Evolutionary conservation across 2,888 invertebrate species (phyloP), one percentile per base, ranked within the genome.

Genomic region (Spilosoma lubricipeda): DNA sequence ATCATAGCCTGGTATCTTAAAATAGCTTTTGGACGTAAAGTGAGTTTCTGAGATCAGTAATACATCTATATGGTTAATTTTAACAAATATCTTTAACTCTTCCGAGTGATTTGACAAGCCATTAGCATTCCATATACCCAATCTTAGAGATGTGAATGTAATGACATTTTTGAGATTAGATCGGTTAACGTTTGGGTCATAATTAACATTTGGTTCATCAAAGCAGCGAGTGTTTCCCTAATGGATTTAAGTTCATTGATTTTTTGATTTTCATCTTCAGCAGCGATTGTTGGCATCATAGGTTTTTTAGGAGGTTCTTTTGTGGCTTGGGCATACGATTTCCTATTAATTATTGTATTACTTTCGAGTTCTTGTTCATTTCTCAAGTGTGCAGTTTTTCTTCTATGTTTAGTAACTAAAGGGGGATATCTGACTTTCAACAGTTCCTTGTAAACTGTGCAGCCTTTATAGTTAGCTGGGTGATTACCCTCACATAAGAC

Each of bases 11-110:
- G 42, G 66, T 59, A 75, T 36, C 23, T 27, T 59, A 20, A 72
- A 67, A 63, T 63, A 59, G 66, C 72, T 63, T 65, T 71, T 45
- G 65, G 65, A 23, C 27, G 72, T 69, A 20, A 72, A 75, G 65
- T 72, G 75, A 1, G 71, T 69, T 69, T 75, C 66, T 59, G 72
- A 72, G 20, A 75, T 74, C 67, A 73, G 64, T 48, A 67, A 39
- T 27, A 64, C 52, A 67, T 74, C 71, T 71, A 71, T 64, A 30
- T 73, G 30, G 70, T 91, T 52, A 2, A 69, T 68, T 75, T 71
- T 71, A 15, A 71, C 4, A 52, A 71, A 71, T 65, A 64, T 64
- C 2, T 48, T 48, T 48, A 48, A 48, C 48, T 48, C 48, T 48
- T 48, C 48, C 48, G 48, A 48, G 18, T 48, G 48, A 18, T 18